Base-by-base conservation (phyloP, 2,113 vertebrate genomes). In the Leucopternis melanops region DNA sequence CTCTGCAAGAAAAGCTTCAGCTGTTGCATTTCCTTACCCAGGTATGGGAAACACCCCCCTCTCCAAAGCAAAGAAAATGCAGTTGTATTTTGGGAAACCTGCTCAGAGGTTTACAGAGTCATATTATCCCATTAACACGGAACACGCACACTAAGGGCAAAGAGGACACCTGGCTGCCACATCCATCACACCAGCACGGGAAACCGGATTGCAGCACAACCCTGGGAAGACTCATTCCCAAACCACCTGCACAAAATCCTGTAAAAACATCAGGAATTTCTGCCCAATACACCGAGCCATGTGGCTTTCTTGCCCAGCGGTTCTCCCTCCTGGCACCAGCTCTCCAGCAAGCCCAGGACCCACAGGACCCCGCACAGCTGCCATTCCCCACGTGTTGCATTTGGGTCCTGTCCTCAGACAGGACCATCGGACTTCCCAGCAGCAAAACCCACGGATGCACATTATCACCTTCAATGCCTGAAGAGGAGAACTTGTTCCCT, bases 291-390 rank as follows among this genome's bases (percentile, higher is more conserved):
- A 19, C 20, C 26, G 23, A 11, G 11, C 27, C n/a, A 8, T 0
- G 1, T 0, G 1, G 5, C 29, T 90, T 75, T 49, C 66, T 19
- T 16, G 13, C 20, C 27, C 54, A 34, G 26, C 6, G 9, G 13
- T 9, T 80, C 49, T 54, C 54, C 29, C 20, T 87, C 44, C 61
- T 36, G 59, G 38, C 52, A 29, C 52, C 42, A 58, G 22, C 61
- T 44, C 47, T 10, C 36, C 74, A 44, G 45, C 0, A 1, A 66
- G 40, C 21, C 58, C 72, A 59, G 47, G 25, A 34, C 55, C 19
- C 4, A 1, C 52, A 47, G 57, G 17, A 9, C 23, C 20, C 12
- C 0, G 0, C 0, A 2, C 5, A 23, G 38, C 5, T 69, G 54
- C 27, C 9, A 5, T 15, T n/a, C 23, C 22, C 38, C 29, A 26